Evolutionary conservation across 2,797 vertebrate species (phyloP), one percentile per base, ranked within the genome.

Genomic region (Strix occidentalis): DNA sequence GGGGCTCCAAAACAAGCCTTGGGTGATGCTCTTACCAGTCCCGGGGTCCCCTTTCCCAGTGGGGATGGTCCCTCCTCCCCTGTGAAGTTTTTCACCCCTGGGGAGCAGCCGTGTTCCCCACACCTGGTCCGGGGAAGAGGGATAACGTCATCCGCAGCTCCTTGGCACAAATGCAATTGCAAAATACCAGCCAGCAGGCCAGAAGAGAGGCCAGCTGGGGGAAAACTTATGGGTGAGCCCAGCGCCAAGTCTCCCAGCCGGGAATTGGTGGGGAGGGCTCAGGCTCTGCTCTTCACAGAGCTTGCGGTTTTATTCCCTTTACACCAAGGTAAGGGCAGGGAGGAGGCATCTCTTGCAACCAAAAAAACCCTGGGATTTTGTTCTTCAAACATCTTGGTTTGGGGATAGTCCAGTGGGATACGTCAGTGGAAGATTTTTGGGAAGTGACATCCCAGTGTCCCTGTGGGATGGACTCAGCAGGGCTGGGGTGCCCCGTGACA

Each of bases 191-290:
- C 83, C 76, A 71, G 87, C 3, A 7, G 90, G 65, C 93, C 84
- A 66, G 87, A 33, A 61, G 70, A 94, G 94, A 85, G 91, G 93
- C 90, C 95, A 94, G 95, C 90, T 75, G 85, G 65, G 91, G 93
- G 41, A n/a, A 75, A 48, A 66, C 17, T 29, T 20, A 20, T 10
- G 82, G 81, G 82, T n/a, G 76, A 93, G 64, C 66, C 84, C 56
- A 31, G 5, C 3, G 93, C 91, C 85, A 95, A 94, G 37, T 43
- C 69, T 94, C 83, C 92, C 82, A 64, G 90, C 69, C 11, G 85
- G 85, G 79, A 94, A 69, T 8, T 50, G 53, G 48, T 74, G 68
- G 58, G 76, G 75, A 82, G 50, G 74, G 81, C 82, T 87, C 75
- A 20, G 56, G 56, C 31, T 45, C 33, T 0, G 2, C 82, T 77